Base-by-base conservation (phyloP, 2,113 vertebrate species). In the Lucifuga dentata region DNA sequence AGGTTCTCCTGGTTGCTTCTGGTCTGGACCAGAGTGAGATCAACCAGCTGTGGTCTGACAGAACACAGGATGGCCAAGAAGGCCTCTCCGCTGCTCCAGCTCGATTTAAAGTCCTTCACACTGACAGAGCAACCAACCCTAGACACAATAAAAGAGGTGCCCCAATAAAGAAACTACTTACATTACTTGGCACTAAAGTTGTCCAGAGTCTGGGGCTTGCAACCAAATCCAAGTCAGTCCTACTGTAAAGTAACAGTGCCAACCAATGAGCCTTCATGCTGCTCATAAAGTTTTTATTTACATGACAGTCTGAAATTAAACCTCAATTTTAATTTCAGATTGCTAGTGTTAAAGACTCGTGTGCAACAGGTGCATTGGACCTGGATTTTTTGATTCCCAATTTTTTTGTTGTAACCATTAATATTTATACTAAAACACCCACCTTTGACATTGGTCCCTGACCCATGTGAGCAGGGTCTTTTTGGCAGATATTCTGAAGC, bases 391-490 rank as follows among this genome's bases (percentile, higher is more conserved):
- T n/a, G n/a, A n/a, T n/a, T n/a, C n/a, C n/a, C n/a, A n/a, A n/a
- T n/a, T 29, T 29, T 29, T 8, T 29, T 29, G 5, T 29, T 6
- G 8, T 8, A n/a, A n/a, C n/a, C 26, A 29, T 43, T 13, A 5
- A 35, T 24, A 43, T 49, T 0, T 3, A 40, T 3, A 0, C 10
- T 20, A 15, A 8, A 20, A 29, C 44, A 48, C 64, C 79, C 77
- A 98, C 97, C 51, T 84, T 5, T 92, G 80, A 80, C 96, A 98
- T 6, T 95, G 94, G 35, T 96, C 94, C 80, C 93, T 94, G 38
- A 94, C 96, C 97, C 97, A 98, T 50, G 94, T 85, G 23, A 98
- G 88, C 64, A 98, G 92, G 46, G 93, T 89, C 72, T 95, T 96
- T 82, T 95, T 96, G 63, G 97, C 95, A 2, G 92, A 84, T 3